phyloP scores from a whole-genome alignment of 2,113 vertebrate species.

The Ivindomyrus marchei region DNA sequence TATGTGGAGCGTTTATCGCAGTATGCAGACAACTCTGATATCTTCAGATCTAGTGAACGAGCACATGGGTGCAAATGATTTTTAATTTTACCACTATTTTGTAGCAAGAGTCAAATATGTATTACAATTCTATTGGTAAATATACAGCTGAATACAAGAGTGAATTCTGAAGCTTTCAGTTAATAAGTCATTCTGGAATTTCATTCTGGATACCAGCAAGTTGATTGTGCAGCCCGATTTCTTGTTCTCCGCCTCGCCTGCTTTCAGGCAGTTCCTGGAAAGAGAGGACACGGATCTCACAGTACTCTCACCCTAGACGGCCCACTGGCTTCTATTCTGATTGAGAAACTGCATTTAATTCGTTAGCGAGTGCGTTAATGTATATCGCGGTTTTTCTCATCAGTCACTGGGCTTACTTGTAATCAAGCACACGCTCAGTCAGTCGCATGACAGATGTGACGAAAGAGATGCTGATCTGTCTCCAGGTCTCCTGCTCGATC shows the following conservation, averaged over 20 bases:
- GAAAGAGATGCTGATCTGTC: slow-evolving; percentile 90
- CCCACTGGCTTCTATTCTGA: not conserved
- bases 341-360: not conserved
- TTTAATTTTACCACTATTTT: not conserved
- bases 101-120: not conserved
- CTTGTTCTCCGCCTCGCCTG: slow-evolving; percentile 94
- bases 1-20: not conserved
- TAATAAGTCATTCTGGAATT: not conserved
- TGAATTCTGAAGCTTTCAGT: not conserved
- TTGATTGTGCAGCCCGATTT: slow-evolving; percentile 96
- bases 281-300: not conserved
- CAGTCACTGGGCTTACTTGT: slow-evolving; percentile 61
- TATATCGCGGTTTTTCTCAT: not conserved
- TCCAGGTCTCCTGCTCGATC: slow-evolving; percentile 96
- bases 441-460: slow-evolving; percentile 91
- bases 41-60: not conserved
- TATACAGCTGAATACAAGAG: not conserved
- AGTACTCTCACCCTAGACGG: not conserved
- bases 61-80: not conserved
- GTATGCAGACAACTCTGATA: not conserved
- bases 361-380: not conserved
- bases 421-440: slow-evolving; percentile 96
- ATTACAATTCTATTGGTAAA: not conserved
- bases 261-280: slow-evolving; percentile 92
- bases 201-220: slow-evolving; percentile 72